A percentile compares a stretch with the other conserved stretches of the same genome.
Conservation (phyloP, 2,888 invertebrate species). For the Plutella xylostella region DNA sequence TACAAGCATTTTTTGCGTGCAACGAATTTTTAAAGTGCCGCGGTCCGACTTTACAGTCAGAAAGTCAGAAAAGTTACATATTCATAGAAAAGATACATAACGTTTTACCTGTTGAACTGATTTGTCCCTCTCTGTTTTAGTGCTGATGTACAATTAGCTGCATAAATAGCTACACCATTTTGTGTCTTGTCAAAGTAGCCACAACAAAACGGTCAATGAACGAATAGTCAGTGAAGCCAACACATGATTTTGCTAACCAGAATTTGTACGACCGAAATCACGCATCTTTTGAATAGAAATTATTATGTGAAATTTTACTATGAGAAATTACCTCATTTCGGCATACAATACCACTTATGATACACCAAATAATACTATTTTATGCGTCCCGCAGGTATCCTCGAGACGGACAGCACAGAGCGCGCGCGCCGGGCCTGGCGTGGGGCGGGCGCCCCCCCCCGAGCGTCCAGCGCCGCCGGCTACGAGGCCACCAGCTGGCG, state of each 20-base stretch:
- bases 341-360: neutral
- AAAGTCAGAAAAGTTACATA: neutral
- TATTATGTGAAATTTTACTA: neutral
- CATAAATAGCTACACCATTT: too few species aligned
- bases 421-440: conserved; percentile 69
- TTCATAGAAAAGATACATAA: neutral
- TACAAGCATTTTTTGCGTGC: neutral
- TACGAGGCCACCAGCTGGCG: conserved; percentile 22
- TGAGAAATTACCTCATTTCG: neutral
- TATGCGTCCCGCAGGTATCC: conserved; percentile 38
- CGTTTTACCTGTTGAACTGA: neutral
- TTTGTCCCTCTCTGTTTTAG: too few species aligned
- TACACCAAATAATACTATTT: conserved; percentile 6
- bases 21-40: neutral
- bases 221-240: neutral
- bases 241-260: neutral
- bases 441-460: conserved; percentile 50
- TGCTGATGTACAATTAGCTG: too few species aligned
- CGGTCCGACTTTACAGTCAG: neutral
- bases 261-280: neutral
- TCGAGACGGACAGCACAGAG: conserved; percentile 53
- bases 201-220: too few species aligned
- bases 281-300: neutral
- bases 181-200: too few species aligned
- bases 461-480: conserved; percentile 22